A percentile compares a stretch with the other conserved stretches of the same genome.
These are phyloP conservation scores for Morpho helenor DNA, from an alignment of 2,888 invertebrate species.

Conservation along the genomic window DNA sequence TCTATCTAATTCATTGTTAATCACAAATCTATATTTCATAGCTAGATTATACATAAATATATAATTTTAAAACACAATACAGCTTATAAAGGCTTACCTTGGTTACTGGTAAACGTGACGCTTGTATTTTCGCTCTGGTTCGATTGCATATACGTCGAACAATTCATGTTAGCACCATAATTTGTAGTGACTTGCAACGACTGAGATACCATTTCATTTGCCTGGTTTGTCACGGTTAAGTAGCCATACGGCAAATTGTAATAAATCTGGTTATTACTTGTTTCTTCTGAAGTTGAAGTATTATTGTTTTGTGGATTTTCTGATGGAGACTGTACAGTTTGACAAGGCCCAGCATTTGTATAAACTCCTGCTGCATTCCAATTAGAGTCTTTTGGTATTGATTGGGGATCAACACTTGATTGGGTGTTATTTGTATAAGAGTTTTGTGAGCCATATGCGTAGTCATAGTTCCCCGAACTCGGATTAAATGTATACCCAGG, in stretches of 20 bases:
- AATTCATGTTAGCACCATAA: slow-evolving; percentile 54
- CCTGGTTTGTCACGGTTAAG: slow-evolving; percentile 50
- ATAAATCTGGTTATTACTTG: slow-evolving; percentile 49
- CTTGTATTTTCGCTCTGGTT: slow-evolving; percentile 48
- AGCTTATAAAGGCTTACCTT: slow-evolving; percentile 57
- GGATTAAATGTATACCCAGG: slow-evolving; percentile 81
- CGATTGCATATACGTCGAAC: slow-evolving; percentile 64
- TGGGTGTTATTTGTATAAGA: slow-evolving; percentile 45
- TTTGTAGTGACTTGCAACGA: slow-evolving; percentile 45
- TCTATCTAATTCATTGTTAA: slow-evolving; percentile 15
- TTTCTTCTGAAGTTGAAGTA: slow-evolving; percentile 29
- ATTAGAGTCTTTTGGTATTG: slow-evolving; percentile 42
- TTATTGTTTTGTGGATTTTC: slow-evolving; percentile 41
- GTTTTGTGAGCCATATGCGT: slow-evolving; percentile 81
- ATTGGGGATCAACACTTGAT: slow-evolving; percentile 41
- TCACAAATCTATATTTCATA: slow-evolving; percentile 1
- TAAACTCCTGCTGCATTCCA: slow-evolving; percentile 56
- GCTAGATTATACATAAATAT: background rate
- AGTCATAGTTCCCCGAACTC: slow-evolving; percentile 78
- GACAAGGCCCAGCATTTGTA: slow-evolving; percentile 67
- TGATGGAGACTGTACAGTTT: slow-evolving; percentile 70
- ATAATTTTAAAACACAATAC: slow-evolving; percentile 7
- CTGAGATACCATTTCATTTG: slow-evolving; percentile 41
- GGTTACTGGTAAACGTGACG: slow-evolving; percentile 53
- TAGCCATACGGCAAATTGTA: slow-evolving; percentile 75